Conservation (phyloP, 2,888 invertebrate species). For the Bembecia ichneumoniformis region DNA sequence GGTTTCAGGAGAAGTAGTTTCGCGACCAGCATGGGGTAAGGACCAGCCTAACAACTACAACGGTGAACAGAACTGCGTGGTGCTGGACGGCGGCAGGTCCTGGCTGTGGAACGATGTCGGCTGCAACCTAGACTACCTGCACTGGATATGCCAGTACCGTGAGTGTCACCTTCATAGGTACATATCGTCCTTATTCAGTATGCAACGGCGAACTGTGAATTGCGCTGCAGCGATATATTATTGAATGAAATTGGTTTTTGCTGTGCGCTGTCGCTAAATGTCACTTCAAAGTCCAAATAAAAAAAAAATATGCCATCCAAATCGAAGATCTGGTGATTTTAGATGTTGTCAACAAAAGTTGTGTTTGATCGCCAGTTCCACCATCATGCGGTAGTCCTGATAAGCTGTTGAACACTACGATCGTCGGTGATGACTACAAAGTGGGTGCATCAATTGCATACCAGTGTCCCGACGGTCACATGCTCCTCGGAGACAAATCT, state of each 20-base stretch:
- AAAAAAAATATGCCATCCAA: too few relatives aligned
- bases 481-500: slow-evolving; percentile 78
- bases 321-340: too few relatives aligned
- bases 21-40: slow-evolving; percentile 89
- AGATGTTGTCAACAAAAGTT: neutral
- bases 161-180: slow-evolving; percentile 72
- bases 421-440: slow-evolving; percentile 77
- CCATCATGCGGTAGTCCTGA: slow-evolving; percentile 91
- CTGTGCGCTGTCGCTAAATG: neutral
- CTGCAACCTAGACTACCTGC: slow-evolving; percentile 92
- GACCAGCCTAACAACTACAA: slow-evolving; percentile 97
- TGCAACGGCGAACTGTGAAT: slow-evolving; percentile 22
- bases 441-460: slow-evolving; percentile 83
- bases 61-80: slow-evolving; percentile 95
- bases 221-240: neutral
- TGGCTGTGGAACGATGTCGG: slow-evolving; percentile 97
- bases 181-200: slow-evolving; percentile 53
- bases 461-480: slow-evolving; percentile 86
- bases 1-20: slow-evolving; percentile 79
- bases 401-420: slow-evolving; percentile 85
- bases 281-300: neutral
- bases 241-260: neutral
- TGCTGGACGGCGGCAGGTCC: slow-evolving; percentile 88
- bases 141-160: slow-evolving; percentile 95
- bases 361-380: slow-evolving; percentile 73